Evolutionary conservation across 2,113 vertebrate genomes (phyloP).

Genomic region (Trogon melanurus): DNA sequence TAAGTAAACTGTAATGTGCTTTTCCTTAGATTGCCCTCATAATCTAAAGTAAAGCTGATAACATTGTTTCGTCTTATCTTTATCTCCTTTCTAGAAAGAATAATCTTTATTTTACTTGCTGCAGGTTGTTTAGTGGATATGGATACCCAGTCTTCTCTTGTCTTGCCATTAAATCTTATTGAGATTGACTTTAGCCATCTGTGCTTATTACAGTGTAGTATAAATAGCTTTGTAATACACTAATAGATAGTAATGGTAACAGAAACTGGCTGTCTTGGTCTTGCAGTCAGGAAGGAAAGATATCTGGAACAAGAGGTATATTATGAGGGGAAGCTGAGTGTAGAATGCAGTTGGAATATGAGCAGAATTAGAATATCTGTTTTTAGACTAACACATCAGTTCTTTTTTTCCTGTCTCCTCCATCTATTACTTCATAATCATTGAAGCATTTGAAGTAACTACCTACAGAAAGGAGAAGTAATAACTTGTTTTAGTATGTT

Average conservation of each 20-base stretch:
- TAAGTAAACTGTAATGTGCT: constrained; percentile 62
- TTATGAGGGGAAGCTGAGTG: background rate
- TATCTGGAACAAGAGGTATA: background rate
- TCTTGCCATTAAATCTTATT: constrained; percentile 71
- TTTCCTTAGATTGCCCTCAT: constrained; percentile 63
- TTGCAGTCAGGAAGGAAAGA: background rate
- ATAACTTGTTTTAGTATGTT: background rate
- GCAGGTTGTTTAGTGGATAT: constrained; percentile 65
- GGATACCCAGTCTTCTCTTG: constrained; percentile 48
- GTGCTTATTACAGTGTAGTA: constrained; percentile 48
- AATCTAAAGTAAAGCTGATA: constrained; percentile 70
- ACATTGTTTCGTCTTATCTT: constrained; percentile 64
- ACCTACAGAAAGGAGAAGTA: background rate
- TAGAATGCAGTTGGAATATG: background rate
- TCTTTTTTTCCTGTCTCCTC: background rate
- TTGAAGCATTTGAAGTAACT: background rate
- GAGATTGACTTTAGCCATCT: constrained; percentile 68
- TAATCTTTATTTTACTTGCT: constrained; percentile 71
- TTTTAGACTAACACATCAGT: background rate
- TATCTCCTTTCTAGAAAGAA: constrained; percentile 67
- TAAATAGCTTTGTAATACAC: constrained; percentile 61
- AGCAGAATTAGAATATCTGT: background rate
- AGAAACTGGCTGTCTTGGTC: background rate
- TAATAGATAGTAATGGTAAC: background rate
- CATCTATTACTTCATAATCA: background rate